A percentile compares a stretch with the other conserved stretches of the same genome.
These are phyloP conservation scores for Oryzias curvinotus DNA, from an alignment of 2,113 vertebrate species.

Conservation along the genomic window DNA sequence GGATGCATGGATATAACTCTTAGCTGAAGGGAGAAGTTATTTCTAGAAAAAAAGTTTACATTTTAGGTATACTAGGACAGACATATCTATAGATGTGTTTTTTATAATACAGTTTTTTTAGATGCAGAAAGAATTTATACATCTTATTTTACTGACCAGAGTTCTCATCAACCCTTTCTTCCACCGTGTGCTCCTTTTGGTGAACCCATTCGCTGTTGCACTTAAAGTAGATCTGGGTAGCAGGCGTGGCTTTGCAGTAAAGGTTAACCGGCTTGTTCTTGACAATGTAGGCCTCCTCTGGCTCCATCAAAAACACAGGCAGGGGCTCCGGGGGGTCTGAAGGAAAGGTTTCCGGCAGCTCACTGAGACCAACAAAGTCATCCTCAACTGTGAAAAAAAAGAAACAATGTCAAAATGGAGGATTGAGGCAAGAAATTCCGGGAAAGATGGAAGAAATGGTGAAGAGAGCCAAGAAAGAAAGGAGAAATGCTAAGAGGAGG, in stretches of 20 bases:
- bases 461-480: conserved; percentile 9
- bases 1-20: no score
- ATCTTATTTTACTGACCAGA: conserved; percentile 79
- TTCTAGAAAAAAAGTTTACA: no score
- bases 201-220: conserved; percentile 99
- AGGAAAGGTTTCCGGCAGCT: conserved; percentile 95
- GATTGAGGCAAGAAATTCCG: background rate
- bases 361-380: conserved; percentile 89
- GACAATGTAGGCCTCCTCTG: conserved; percentile 96
- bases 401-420: conserved; percentile 21
- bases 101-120: background rate
- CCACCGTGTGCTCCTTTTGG: conserved; percentile 96
- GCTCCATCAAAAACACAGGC: conserved; percentile 94
- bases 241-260: conserved; percentile 95
- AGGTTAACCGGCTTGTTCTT: conserved; percentile 98
- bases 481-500: conserved; percentile 12
- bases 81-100: background rate
- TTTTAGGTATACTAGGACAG: background rate
- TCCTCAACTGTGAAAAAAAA: conserved; percentile 80
- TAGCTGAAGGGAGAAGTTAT: no score
- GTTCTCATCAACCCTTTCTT: conserved; percentile 93
- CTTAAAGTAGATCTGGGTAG: conserved; percentile 99
- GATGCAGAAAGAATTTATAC: background rate
- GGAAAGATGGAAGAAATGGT: conserved; percentile 10
- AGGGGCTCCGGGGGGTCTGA: conserved; percentile 96